Base-by-base conservation (phyloP, 2,888 invertebrate genomes). In the Sphaeridia pumilis region DNA sequence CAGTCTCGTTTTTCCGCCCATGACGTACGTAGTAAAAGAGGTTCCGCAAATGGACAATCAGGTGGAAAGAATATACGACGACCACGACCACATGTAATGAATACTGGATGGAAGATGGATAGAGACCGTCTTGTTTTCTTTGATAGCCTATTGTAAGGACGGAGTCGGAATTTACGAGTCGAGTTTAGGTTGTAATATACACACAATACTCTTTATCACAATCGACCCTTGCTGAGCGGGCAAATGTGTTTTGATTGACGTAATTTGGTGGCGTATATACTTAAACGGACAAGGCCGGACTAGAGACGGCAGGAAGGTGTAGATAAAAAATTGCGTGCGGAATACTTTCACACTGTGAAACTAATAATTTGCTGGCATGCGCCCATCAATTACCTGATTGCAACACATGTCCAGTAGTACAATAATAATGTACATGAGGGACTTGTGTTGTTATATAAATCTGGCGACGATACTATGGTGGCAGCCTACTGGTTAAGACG, bases 341-440 rank as follows among this genome's bases (percentile, higher is more conserved):
- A 38, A 7, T 38, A 38, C 38, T 17, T 38, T 38, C 38, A 38
- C 38, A 38, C 38, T 38, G 38, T 38, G 38, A 38, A 17, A 17
- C 17, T 38, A 38, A 38, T 38, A 38, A 38, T 38, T 38, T 38
- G 10, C 38, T 12, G 5, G 7, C 38, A 38, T 20, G 38, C 38
- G 20, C 17, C 17, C 38, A 38, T 38, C 12, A 38, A 38, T 38
- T 38, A 38, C 20, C 5, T 17, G 5, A 38, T 38, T 12, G 38
- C 38, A 17, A 14, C 17, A 5, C 12, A 17, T 38, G 10, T 5
- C 12, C 12, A 17, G 10, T 5, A 14, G 12, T 14, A 17, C 12
- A 38, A 38, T 20, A 38, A 38, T 38, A 5, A 38, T 38, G 12
- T 17, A 5, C 5, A 17, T 17, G 5, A 14, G 17, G 12, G 17